A percentile compares a stretch with the other conserved stretches of the same genome.
These are phyloP conservation scores for Eumerus sabulonum DNA, from an alignment of 2,888 invertebrate genomes.

Conservation along the genomic window DNA sequence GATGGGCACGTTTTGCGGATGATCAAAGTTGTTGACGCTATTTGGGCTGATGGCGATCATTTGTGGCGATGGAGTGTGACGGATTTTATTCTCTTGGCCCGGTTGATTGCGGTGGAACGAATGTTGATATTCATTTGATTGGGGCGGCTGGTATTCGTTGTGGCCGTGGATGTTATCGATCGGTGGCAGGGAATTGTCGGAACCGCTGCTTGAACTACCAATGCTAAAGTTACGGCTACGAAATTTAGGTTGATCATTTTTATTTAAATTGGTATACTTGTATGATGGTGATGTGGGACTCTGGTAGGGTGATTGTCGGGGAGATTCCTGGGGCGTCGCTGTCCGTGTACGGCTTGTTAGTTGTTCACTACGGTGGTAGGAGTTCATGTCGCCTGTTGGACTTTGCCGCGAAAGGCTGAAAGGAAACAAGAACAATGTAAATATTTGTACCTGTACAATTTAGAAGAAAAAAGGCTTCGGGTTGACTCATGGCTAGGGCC, in stretches of 20 bases:
- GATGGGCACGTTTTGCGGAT: conserved; percentile 58
- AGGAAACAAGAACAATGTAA: not conserved
- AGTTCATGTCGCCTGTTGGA: conserved; percentile 77
- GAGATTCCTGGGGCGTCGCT: conserved; percentile 58
- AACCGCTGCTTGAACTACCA: conserved; percentile 82
- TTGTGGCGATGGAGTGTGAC: conserved; percentile 37
- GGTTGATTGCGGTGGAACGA: conserved; percentile 47
- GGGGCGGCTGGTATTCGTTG: not conserved
- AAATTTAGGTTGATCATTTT: conserved; percentile 66
- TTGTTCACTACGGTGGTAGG: conserved; percentile 61
- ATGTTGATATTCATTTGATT: conserved; percentile 40
- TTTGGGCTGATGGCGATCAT: conserved; percentile 70
- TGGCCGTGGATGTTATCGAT: conserved; percentile 43
- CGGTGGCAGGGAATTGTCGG: conserved; percentile 81
- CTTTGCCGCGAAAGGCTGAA: conserved; percentile 82
- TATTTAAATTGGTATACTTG: conserved; percentile 66
- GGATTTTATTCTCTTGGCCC: conserved; percentile 43
- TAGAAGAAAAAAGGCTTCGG: too few relatives aligned
- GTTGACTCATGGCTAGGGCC: too few relatives aligned
- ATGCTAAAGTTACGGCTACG: conserved; percentile 77
- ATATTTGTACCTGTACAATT: not conserved
- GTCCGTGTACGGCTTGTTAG: conserved; percentile 67
- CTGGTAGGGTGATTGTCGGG: conserved; percentile 41
- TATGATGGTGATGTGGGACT: conserved; percentile 62
- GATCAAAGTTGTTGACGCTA: conserved; percentile 78